Evolutionary conservation across 2,888 invertebrate genomes (phyloP), one percentile per base, ranked within the genome.

Genomic region (Ametastegia equiseti): DNA sequence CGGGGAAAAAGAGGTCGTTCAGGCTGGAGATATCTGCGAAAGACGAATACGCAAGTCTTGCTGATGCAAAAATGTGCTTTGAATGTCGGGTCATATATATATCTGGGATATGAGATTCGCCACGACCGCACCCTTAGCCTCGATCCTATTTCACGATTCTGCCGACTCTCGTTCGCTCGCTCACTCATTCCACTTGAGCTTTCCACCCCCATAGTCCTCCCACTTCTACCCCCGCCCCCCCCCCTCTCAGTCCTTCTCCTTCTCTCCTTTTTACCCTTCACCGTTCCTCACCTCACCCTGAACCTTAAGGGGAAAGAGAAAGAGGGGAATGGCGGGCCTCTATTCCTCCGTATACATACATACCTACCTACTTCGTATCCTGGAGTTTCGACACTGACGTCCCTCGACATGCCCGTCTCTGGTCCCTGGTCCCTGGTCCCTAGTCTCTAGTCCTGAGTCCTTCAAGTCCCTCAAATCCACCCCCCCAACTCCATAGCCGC

Each of bases 361-460:
- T n/a, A n/a, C n/a, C n/a, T n/a, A 60, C 78, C 60, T 78, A 75
- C 88, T 88, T 36, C 88, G 86, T 86, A 87, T 88, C 86, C 86
- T 85, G 60, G 86, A 87, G 87, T 85, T 84, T 86, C 86, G 87
- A 88, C 87, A 88, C 89, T 89, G 88, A 88, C 89, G 88, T 89
- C 85, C 88, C 85, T 50, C 89, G 88, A 89, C 88, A 88, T 88
- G 86, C 75, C 60, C 5, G 39, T 86, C 82, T 81, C 83, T 83
- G 83, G 82, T 83, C 82, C 82, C 83, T 83, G 83, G 82, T 83
- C 82, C 85, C 83, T 80, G 78, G 82, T 84, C 82, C 82, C 83
- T 83, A 82, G 83, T 83, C 83, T 81, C 84, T 60, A 50, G 83
- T 83, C 83, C 82, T 81, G 80, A 82, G 81, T 81, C 77, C 78